Percentiles rank a stretch among this genome's conserved stretches.
Evolutionary conservation across 2,113 vertebrate genomes (phyloP).

Genomic region (Cyphomyrus discorhynchus): DNA sequence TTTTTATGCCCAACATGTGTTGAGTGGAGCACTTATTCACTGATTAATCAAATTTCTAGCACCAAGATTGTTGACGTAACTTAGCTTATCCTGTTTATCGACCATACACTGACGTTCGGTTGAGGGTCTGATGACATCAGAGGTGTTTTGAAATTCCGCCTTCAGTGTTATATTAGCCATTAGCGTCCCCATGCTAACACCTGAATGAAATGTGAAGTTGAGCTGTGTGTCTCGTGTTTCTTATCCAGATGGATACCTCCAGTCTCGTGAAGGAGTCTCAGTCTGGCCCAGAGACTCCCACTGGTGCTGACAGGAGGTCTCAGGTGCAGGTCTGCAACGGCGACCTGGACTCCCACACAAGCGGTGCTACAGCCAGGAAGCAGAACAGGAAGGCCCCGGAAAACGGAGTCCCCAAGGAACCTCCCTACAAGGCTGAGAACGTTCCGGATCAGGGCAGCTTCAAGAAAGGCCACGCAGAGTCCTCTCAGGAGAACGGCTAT

Average conservation of each 20-base stretch:
- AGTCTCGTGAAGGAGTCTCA: neutral
- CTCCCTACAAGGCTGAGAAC: slow-evolving; percentile 45
- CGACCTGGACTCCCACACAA: slow-evolving; percentile 54
- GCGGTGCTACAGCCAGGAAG: slow-evolving; percentile 42
- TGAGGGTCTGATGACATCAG: neutral
- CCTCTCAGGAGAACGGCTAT: slow-evolving; percentile 76
- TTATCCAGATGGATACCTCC: neutral
- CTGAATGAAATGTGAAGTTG: neutral
- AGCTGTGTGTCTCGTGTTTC: neutral
- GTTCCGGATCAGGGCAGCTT: slow-evolving; percentile 35
- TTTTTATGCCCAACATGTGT: neutral
- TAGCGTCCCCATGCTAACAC: neutral
- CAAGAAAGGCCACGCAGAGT: slow-evolving; percentile 48
- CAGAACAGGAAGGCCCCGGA: slow-evolving; percentile 66
- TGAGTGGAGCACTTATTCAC: neutral
- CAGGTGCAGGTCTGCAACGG: slow-evolving; percentile 77
- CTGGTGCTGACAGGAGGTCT: slow-evolving; percentile 53
- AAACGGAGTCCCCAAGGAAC: slow-evolving; percentile 58
- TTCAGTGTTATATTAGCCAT: neutral
- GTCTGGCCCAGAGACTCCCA: neutral
- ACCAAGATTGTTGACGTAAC: neutral
- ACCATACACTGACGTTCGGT: neutral
- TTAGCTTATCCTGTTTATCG: neutral
- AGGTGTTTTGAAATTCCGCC: neutral
- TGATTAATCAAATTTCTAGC: neutral